Evolutionary conservation across 2,888 invertebrate species (phyloP), one percentile per base, ranked within the genome.

Genomic region (Chouioia cunea): DNA sequence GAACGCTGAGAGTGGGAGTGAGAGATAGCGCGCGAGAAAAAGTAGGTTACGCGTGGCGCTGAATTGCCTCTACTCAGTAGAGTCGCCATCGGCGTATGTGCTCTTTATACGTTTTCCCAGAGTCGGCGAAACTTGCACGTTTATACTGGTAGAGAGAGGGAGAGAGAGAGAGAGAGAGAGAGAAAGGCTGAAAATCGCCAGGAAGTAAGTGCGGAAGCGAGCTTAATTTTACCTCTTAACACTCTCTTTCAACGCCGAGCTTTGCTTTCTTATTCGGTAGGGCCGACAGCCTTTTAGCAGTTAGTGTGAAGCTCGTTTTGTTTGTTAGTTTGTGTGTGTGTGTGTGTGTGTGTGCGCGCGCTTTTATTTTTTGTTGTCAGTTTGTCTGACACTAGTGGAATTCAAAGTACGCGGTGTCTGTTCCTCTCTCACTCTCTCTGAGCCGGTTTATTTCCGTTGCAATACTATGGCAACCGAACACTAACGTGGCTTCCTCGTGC

Each of bases 61-160:
- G 20, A 58, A 16, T 67, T 60, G 60, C 62, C 67, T 67, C 4
- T 67, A 47, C 15, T 43, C 12, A 1, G 56, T 22, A 18, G 36
- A 27, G 27, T 36, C 6, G 53, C 36, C 52, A 66, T 58, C 20
- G 65, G 50, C 10, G 18, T 2, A 4, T 22, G 27, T 22, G 46
- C 47, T 48, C 16, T 27, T 15, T 12, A 6, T 8, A n/a, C n/a
- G 46, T 36, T 23, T 60, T 43, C 15, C 10, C 15, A 27, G 14
- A 22, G 57, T 20, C n/a, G n/a, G n/a, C n/a, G n/a, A n/a, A n/a
- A n/a, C n/a, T n/a, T n/a, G n/a, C n/a, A n/a, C n/a, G n/a, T n/a
- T n/a, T n/a, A n/a, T n/a, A n/a, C n/a, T n/a, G n/a, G n/a, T n/a
- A n/a, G n/a, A n/a, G n/a, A n/a, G n/a, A n/a, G n/a, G n/a, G n/a